These are phyloP conservation scores for Coregonus clupeaformis DNA, from an alignment of 2,113 vertebrate species.

Conservation along the genomic window DNA sequence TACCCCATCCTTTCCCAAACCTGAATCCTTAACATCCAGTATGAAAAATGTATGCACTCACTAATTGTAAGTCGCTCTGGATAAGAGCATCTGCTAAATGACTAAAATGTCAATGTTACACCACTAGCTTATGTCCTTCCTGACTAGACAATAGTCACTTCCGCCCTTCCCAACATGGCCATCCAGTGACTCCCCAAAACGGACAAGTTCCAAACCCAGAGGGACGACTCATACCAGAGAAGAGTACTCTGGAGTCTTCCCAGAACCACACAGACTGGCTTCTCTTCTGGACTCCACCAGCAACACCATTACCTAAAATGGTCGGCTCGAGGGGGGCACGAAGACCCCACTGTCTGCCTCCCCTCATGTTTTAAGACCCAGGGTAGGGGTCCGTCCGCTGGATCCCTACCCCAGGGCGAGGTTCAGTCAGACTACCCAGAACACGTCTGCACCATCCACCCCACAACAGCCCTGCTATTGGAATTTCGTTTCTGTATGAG, in stretches of 20 bases:
- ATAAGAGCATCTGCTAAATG: too few species aligned
- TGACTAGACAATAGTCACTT: background rate
- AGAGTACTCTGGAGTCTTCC: conserved; percentile 4
- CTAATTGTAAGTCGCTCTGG: too few species aligned
- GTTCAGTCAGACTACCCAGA: conserved; percentile 84
- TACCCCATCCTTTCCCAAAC: background rate
- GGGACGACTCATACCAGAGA: background rate
- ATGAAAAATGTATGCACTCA: too few species aligned
- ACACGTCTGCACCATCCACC: conserved; percentile 62
- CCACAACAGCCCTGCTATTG: background rate
- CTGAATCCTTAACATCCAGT: background rate
- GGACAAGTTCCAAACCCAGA: background rate
- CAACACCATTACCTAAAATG: conserved; percentile 17
- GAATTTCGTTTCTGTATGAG: background rate
- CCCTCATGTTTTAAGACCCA: conserved; percentile 99
- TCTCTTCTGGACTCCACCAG: conserved; percentile 10
- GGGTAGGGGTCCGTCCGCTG: conserved; percentile 94
- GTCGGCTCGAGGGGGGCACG: conserved; percentile 56
- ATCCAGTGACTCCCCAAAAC: background rate
- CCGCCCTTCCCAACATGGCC: background rate
- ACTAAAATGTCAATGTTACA: too few species aligned
- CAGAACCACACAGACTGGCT: background rate
- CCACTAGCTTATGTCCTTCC: too few species aligned
- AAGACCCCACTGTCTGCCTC: conserved; percentile 78
- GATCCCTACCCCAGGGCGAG: conserved; percentile 45